Evolutionary conservation across 2,888 invertebrate genomes (phyloP).

Genomic region (Chrysina gloriosa): DNA sequence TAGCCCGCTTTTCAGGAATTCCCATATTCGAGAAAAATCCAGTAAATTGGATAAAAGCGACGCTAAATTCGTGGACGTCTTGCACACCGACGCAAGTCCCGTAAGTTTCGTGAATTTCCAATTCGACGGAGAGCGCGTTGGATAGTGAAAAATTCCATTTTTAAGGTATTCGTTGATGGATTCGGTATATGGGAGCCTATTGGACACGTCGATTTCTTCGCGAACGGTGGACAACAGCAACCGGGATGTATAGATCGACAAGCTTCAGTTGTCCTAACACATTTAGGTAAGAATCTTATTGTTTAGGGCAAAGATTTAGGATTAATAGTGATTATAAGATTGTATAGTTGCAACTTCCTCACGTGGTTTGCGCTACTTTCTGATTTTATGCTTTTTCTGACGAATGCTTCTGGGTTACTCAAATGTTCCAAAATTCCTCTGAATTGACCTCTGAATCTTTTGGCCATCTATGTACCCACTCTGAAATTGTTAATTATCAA

Average conservation of each 20-base stretch:
- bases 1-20: slow-evolving; percentile 77
- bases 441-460: too few species aligned
- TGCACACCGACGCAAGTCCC: slow-evolving; percentile 74
- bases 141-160: slow-evolving; percentile 46
- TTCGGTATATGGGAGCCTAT: slow-evolving; percentile 71
- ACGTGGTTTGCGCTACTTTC: too few species aligned
- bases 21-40: slow-evolving; percentile 68
- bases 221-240: slow-evolving; percentile 72
- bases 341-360: too few species aligned
- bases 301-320: too few species aligned
- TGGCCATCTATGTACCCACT: too few species aligned
- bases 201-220: slow-evolving; percentile 72
- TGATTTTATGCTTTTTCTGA: too few species aligned
- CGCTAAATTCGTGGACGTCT: slow-evolving; percentile 75
- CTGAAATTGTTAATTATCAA: too few species aligned
- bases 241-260: slow-evolving; percentile 70
- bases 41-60: slow-evolving; percentile 72
- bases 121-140: background rate
- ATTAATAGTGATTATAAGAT: background rate
- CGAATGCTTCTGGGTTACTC: too few species aligned
- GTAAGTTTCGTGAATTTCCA: slow-evolving; percentile 50
- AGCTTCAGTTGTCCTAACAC: slow-evolving; percentile 69
- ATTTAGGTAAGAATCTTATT: slow-evolving; percentile 64
- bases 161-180: slow-evolving; percentile 70
- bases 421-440: too few species aligned